Evolutionary conservation across 2,113 vertebrate species (phyloP).

Genomic region (Elephantulus edwardii): DNA sequence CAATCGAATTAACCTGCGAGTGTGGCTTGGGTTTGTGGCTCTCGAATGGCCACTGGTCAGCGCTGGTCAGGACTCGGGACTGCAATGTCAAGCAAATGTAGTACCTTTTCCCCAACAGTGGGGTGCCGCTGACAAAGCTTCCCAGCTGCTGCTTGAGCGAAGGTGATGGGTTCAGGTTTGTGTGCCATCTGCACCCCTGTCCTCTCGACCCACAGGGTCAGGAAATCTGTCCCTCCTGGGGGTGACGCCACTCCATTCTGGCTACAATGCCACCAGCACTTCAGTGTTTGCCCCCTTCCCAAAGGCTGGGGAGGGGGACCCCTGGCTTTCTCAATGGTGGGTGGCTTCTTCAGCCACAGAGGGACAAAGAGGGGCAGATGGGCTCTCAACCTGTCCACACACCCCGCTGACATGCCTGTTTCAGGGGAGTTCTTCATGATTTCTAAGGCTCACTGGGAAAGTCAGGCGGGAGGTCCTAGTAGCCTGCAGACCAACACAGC

Average conservation of each 20-base stretch:
- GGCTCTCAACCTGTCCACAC: neutral
- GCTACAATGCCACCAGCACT: neutral
- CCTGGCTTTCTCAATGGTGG: neutral
- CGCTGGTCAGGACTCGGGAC: neutral
- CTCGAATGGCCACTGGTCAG: fast-evolving
- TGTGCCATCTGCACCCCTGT: neutral
- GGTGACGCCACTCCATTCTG: neutral
- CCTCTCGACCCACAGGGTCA: neutral
- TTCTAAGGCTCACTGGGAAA: neutral
- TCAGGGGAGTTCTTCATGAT: neutral
- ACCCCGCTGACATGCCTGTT: neutral
- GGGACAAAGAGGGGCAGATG: neutral
- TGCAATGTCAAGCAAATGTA: fast-evolving
- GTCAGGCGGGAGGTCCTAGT: neutral
- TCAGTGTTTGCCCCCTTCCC: neutral
- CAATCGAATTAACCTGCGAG: no score
- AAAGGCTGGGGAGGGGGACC: neutral
- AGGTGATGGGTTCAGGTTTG: neutral
- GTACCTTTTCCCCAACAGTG: neutral
- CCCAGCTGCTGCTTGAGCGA: neutral
- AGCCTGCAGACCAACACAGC: slow-evolving; percentile 17
- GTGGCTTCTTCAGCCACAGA: neutral
- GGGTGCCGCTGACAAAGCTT: fast-evolving
- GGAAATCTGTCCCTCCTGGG: neutral
- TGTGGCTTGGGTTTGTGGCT: neutral